phyloP scores from a whole-genome alignment of 2,113 vertebrate genomes.

The Ageneiosus marmoratus region DNA sequence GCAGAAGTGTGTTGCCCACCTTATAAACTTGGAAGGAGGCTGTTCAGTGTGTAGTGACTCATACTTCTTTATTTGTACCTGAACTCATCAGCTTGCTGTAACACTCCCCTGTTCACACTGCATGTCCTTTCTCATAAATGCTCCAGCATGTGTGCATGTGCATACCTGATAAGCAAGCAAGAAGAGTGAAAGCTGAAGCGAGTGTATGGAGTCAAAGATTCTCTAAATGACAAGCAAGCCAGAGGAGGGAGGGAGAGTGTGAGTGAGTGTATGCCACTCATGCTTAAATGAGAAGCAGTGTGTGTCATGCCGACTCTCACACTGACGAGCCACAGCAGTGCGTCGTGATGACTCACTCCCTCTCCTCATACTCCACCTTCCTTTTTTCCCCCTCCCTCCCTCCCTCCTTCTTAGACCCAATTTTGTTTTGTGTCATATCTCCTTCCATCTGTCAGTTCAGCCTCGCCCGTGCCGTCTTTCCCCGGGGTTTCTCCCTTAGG shows the following conservation, averaged over 20 bases:
- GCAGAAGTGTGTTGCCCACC: background rate
- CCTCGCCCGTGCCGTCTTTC: background rate
- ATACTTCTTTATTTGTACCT: too few relatives aligned
- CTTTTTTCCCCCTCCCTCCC: background rate
- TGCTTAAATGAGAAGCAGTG: conserved; percentile 23
- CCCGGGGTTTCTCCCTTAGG: conserved; percentile 17
- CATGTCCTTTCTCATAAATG: conserved; percentile 11
- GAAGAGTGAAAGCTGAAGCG: background rate
- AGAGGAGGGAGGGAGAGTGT: background rate
- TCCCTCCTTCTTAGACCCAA: background rate
- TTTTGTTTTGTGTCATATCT: conserved; percentile 45
- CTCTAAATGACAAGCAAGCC: background rate
- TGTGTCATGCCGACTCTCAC: conserved; percentile 6
- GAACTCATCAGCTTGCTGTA: conserved; percentile 12
- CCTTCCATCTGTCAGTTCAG: conserved; percentile 55
- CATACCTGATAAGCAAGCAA: background rate
- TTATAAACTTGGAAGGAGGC: background rate
- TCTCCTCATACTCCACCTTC: conserved; percentile 8
- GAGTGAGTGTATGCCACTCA: background rate
- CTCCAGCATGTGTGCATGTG: conserved; percentile 34
- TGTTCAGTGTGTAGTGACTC: background rate
- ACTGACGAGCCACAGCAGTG: conserved; percentile 31
- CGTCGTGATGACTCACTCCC: conserved; percentile 39
- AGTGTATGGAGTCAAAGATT: background rate
- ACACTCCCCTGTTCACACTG: background rate